Percentiles rank a stretch among this genome's conserved stretches.
These are phyloP conservation scores for Hyles euphorbiae DNA, from an alignment of 1,140 invertebrate genomes.

Conservation along the genomic window DNA sequence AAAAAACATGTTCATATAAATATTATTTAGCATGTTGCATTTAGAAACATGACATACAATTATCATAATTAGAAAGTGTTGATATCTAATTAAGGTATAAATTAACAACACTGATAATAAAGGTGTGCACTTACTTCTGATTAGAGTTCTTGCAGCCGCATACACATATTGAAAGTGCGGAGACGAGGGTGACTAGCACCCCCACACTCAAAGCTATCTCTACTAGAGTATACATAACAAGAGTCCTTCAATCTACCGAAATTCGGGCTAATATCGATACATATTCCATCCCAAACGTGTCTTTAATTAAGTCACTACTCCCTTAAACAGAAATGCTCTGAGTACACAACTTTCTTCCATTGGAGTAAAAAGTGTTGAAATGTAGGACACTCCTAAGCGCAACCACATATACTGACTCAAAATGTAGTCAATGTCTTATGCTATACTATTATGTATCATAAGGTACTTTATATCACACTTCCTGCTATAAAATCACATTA, in stretches of 20 bases:
- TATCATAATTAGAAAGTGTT: too few species aligned
- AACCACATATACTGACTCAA: slow-evolving; percentile 23
- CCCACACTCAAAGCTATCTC: slow-evolving; percentile 61
- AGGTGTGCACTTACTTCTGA: slow-evolving; percentile 63
- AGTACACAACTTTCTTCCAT: slow-evolving; percentile 64
- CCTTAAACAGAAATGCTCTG: slow-evolving; percentile 45
- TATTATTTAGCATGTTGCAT: too few species aligned
- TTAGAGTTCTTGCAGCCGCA: slow-evolving; percentile 72
- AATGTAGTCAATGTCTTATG: not conserved
- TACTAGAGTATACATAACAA: slow-evolving; percentile 66
- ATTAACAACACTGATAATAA: not conserved
- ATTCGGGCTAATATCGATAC: slow-evolving; percentile 21
- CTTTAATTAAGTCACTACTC: slow-evolving; percentile 44
- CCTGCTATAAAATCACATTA: not conserved
- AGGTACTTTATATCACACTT: not conserved
- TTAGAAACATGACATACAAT: too few species aligned
- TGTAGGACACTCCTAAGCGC: slow-evolving; percentile 52
- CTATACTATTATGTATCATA: not conserved
- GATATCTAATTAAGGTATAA: not conserved
- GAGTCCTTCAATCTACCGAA: slow-evolving; percentile 41
- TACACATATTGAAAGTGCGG: slow-evolving; percentile 60
- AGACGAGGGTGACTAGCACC: slow-evolving; percentile 58
- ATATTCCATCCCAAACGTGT: slow-evolving; percentile 41
- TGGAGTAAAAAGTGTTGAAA: slow-evolving; percentile 52
- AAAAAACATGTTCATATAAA: too few species aligned